Evolutionary conservation across 2,113 vertebrate species (phyloP).

Genomic region (Ursus arctos): DNA sequence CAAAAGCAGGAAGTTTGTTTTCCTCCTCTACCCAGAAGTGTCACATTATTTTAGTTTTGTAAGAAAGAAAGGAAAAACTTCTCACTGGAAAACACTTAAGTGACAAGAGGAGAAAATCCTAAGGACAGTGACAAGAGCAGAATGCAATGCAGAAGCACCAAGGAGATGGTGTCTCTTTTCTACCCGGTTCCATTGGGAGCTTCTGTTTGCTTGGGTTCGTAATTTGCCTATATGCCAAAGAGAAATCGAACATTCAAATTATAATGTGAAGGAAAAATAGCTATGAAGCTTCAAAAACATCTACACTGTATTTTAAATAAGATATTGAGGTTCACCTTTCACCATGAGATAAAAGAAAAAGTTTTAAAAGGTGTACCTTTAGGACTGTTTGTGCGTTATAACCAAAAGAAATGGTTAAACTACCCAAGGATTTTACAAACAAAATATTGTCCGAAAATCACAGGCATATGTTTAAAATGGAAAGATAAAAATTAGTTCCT

Average conservation of each 20-base stretch:
- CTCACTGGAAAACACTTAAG: conserved; percentile 12
- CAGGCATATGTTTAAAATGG: neutral
- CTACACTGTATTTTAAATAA: neutral
- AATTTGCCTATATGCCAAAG: conserved; percentile 34
- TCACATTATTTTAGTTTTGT: conserved; percentile 67
- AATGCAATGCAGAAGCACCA: neutral
- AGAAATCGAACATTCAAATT: conserved; percentile 28
- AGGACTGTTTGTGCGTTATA: neutral
- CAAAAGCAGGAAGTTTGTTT: conserved; percentile 63
- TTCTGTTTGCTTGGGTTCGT: neutral
- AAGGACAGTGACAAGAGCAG: conserved; percentile 12
- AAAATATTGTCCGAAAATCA: conserved; percentile 46
- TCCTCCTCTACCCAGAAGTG: neutral
- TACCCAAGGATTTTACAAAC: conserved; percentile 28
- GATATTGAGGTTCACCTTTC: conserved; percentile 53
- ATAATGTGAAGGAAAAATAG: conserved; percentile 29
- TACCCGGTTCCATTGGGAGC: neutral
- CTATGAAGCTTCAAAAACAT: neutral
- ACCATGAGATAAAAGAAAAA: neutral
- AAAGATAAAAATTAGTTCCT: conserved; percentile 14
- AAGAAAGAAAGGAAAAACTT: neutral
- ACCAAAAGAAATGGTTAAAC: conserved; percentile 47
- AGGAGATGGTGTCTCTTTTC: neutral
- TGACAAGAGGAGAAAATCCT: conserved; percentile 5
- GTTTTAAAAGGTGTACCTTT: conserved; percentile 53